phyloP scores from a whole-genome alignment of 1,140 invertebrate species.

The Bombus huntii region DNA sequence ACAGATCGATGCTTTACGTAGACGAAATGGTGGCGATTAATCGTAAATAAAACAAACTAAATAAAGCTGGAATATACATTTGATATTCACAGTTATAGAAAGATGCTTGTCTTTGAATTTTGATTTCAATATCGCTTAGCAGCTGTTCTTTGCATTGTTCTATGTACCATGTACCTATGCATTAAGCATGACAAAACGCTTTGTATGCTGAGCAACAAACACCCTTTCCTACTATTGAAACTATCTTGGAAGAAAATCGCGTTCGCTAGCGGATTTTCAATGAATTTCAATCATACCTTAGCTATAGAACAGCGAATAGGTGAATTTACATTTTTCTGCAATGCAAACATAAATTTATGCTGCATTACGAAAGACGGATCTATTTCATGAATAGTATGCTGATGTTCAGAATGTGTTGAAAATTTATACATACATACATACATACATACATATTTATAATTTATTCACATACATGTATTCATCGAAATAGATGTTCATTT shows the following conservation, averaged over 20 bases:
- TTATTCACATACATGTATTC: background rate
- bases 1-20: too few species aligned
- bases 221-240: background rate
- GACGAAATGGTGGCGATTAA: too few species aligned
- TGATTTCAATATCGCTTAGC: background rate
- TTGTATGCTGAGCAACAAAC: constrained; percentile 18
- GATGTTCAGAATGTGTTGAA: background rate
- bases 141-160: background rate
- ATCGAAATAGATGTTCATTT: background rate
- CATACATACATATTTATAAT: too few species aligned
- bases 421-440: background rate
- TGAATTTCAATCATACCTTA: constrained; percentile 28
- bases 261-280: constrained; percentile 2
- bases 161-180: too few species aligned
- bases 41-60: background rate
- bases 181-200: background rate
- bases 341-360: constrained; percentile 31
- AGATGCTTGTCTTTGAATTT: background rate
- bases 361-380: constrained; percentile 11
- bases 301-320: constrained; percentile 9
- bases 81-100: too few species aligned
- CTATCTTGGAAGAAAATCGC: constrained; percentile 8
- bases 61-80: background rate
- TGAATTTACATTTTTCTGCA: constrained; percentile 32
- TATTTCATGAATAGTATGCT: constrained; percentile 13